Percentiles rank a stretch among this genome's conserved stretches.
Conservation (phyloP, 2,113 vertebrate species). For the Heterotilapia buettikoferi region DNA sequence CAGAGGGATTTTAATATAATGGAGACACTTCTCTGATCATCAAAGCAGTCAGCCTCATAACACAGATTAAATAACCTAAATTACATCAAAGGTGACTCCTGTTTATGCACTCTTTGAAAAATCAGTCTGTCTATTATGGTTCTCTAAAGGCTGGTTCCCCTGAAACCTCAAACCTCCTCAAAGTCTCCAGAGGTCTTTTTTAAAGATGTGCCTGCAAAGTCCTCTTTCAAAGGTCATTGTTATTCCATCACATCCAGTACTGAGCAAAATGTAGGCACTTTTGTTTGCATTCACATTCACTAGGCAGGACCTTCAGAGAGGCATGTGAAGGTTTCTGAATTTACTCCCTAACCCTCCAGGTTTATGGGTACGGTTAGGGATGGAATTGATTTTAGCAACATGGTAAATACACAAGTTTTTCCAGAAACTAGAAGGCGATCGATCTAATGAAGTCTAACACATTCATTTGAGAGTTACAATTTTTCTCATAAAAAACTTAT, state of each 20-base stretch:
- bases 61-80: background rate
- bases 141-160: background rate
- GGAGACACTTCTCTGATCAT: background rate
- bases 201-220: background rate
- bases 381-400: background rate
- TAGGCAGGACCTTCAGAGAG: background rate
- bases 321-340: background rate
- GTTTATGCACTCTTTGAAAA: background rate
- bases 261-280: background rate
- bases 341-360: background rate
- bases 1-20: background rate
- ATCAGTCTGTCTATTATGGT: background rate
- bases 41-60: background rate
- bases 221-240: background rate
- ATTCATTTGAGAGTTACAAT: background rate
- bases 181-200: background rate
- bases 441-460: background rate
- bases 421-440: background rate
- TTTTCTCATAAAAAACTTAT: background rate
- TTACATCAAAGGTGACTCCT: background rate
- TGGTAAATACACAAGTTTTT: background rate
- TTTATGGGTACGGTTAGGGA: background rate
- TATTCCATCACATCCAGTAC: background rate
- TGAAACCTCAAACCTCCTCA: background rate
- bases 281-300: background rate